Base-by-base conservation (phyloP, 2,797 vertebrate species). In the Megalops cyprinoides region DNA sequence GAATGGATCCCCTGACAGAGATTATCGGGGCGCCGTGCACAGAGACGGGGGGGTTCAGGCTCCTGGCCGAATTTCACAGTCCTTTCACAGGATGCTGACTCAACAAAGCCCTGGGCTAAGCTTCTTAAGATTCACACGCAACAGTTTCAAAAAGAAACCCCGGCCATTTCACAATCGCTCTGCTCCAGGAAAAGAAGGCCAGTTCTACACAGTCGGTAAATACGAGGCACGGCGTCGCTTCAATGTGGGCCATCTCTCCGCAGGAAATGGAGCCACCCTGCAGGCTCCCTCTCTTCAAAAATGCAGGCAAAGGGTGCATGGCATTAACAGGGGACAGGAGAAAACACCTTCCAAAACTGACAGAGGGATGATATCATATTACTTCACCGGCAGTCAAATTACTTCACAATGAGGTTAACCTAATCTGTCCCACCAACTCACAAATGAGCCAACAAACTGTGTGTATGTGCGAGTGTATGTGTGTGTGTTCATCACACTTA, bases 61-160 rank as follows among this genome's bases (percentile, higher is more conserved):
- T 28, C 62, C 20, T 18, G 20, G 37, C 37, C 67, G 18, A 71
- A 71, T 71, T 44, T 42, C 67, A 71, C 67, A 71, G 67, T n/a
- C 39, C 67, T 42, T 71, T 71, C 37, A 71, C 20, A 44, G 39
- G 4, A 44, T 10, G 37, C 39, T 23, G 67, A 71, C 39, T 71
- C 39, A 34, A 65, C 62, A 39, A 44, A 71, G 67, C 39, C 67
- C 67, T 20, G 37, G 39, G 67, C 23, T 71, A 71, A 39, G 67
- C 67, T 71, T 44, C 15, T 71, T 71, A 28, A 60, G 37, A 65
- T 6, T 8, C 10, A n/a, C 37, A 23, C 8, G 18, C 39, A 42
- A 14, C 15, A 34, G 37, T 71, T 23, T 71, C 67, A 71, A 42
- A 20, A 71, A 67, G 71, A 71, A 71, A n/a, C n/a, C 46, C n/a